These are phyloP conservation scores for Pristionchus maxplancki DNA, from an alignment of 2,888 invertebrate genomes.

Conservation along the genomic window DNA sequence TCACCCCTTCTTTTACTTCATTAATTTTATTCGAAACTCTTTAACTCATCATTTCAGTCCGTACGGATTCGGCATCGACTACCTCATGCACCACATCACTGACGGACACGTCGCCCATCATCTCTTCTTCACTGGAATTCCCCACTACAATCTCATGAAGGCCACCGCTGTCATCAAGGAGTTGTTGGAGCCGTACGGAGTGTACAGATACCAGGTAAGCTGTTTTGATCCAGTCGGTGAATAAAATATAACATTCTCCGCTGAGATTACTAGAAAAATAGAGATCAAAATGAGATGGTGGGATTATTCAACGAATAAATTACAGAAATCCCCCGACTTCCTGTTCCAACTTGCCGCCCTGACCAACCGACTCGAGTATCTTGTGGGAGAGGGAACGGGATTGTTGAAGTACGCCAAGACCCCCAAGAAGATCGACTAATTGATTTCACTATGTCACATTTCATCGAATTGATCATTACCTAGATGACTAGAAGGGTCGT, in stretches of 20 bases:
- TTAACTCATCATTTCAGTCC: constrained; percentile 50
- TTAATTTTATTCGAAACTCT: too few relatives aligned
- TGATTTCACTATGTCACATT: neutral
- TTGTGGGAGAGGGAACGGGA: constrained; percentile 53
- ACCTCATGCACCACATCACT: constrained; percentile 70
- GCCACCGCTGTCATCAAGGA: constrained; percentile 65
- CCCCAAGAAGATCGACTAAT: constrained; percentile 13
- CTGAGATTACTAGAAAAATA: too few relatives aligned
- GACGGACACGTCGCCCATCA: constrained; percentile 73
- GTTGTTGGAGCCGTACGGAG: constrained; percentile 42
- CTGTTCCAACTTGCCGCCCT: constrained; percentile 42
- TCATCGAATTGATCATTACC: neutral
- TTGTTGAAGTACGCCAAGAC: constrained; percentile 38
- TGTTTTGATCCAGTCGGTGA: too few relatives aligned
- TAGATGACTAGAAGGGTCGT: neutral
- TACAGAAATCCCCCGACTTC: constrained; percentile 46
- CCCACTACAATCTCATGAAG: constrained; percentile 69
- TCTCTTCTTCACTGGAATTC: constrained; percentile 71
- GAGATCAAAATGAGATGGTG: too few relatives aligned
- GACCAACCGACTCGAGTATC: constrained; percentile 33
- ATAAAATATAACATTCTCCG: too few relatives aligned
- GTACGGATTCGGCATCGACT: constrained; percentile 70
- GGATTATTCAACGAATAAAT: too few relatives aligned
- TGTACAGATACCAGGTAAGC: constrained; percentile 49
- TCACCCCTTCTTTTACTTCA: too few relatives aligned